Conservation (phyloP, 2,797 vertebrate genomes). For the Leptatherina wallacei region DNA sequence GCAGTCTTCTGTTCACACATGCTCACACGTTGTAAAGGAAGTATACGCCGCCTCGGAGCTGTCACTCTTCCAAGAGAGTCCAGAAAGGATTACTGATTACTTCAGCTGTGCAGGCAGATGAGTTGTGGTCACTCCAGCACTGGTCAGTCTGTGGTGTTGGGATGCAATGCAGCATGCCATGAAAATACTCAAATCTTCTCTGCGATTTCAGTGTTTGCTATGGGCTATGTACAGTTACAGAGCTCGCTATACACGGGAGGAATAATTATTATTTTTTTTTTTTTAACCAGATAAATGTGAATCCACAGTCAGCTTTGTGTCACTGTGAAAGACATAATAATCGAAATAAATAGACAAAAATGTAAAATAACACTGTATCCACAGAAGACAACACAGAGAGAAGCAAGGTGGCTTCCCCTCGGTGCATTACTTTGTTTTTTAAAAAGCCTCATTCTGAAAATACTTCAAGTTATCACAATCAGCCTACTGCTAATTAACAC, state of each 20-base stretch:
- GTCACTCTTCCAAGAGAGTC: conserved; percentile 42
- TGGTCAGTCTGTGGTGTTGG: conserved; percentile 48
- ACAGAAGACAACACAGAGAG: too few species aligned
- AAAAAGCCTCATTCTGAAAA: not conserved
- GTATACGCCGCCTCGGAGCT: conserved; percentile 30
- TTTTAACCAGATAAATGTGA: conserved; percentile 26
- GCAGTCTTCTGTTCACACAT: conserved; percentile 57
- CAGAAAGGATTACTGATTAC: conserved; percentile 57
- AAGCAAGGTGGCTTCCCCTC: too few species aligned
- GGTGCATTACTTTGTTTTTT: not conserved
- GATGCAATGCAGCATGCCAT: conserved; percentile 54
- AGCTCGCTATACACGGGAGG: conserved; percentile 12
- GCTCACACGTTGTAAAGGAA: conserved; percentile 45
- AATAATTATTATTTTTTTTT: conserved; percentile 4
- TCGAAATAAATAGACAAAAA: not conserved
- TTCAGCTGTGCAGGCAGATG: conserved; percentile 51
- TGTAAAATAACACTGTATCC: not conserved
- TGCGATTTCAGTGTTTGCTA: conserved; percentile 58
- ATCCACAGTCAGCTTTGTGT: not conserved
- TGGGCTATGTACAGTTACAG: conserved; percentile 53
- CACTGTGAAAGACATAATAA: not conserved
- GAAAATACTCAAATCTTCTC: conserved; percentile 62
- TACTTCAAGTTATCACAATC: conserved; percentile 17
- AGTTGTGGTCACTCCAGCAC: conserved; percentile 55
- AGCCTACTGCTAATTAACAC: conserved; percentile 20